Evolutionary conservation across 2,888 invertebrate species (phyloP), one percentile per base, ranked within the genome.

Genomic region (Drosophila macrospina): DNA sequence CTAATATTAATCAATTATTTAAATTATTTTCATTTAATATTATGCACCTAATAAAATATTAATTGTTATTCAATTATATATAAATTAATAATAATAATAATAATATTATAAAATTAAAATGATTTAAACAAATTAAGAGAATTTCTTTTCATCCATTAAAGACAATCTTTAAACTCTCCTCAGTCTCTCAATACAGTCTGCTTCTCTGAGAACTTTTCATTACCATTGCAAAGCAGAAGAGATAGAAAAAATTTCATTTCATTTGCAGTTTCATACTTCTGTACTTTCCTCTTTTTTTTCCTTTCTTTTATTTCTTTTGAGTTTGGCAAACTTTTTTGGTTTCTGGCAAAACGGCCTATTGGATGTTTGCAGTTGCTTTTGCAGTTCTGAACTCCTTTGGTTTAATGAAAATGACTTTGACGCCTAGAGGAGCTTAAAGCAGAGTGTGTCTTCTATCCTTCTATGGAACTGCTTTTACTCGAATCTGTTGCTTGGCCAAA

Each of bases 391-490:
- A 16, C 11, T 32, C 11, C 16, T 30, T 32, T 47, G 47, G 47
- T 32, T 28, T 45, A 45, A 45, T 45, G 10, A 16, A 45, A 16
- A 30, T 11, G 28, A 28, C 16, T 11, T 4, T 30, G 45, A 11
- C 15, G 28, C 28, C 45, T 15, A 47, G 20, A 69, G 47, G 47
- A 32, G 76, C 76, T 75, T 75, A 73, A 52, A 48, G 16, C 34
- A 16, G 28, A 24, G 42, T 20, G 24, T 37, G 11, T 10, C 26
- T n/a, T 36, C n/a, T 34, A 47, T 24, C 30, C 11, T 26, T 37
- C 32, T 20, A n/a, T 24, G 36, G 10, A 6, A 20, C 16, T 24
- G 34, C 32, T 28, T 51, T 42, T 36, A 28, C 44, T 54, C 5
- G 36, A 54, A 39, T 42, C 30, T 32, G 42, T 30, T 32, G 20